These are phyloP conservation scores for Bimastos eiseni DNA, from an alignment of 2,888 invertebrate species.

Conservation along the genomic window DNA sequence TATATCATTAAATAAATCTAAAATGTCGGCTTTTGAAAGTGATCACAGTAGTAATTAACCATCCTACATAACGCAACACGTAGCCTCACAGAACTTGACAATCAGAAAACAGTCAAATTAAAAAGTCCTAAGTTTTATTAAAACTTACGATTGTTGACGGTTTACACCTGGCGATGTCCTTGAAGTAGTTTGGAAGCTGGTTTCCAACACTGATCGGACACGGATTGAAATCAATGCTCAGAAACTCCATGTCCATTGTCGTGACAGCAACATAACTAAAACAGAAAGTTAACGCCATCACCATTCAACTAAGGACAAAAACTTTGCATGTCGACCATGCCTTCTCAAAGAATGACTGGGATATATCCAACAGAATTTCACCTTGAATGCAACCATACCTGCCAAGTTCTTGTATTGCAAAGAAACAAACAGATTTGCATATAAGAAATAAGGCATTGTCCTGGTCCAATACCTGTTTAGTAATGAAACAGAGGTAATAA, in stretches of 20 bases:
- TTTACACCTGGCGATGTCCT: slow-evolving; percentile 87
- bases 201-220: slow-evolving; percentile 89
- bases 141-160: slow-evolving; percentile 56
- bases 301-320: not conserved
- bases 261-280: slow-evolving; percentile 75
- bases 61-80: not conserved
- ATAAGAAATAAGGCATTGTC: not conserved
- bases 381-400: not conserved
- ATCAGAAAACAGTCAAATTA: not conserved
- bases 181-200: slow-evolving; percentile 82
- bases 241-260: slow-evolving; percentile 93
- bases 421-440: not conserved
- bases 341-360: not conserved
- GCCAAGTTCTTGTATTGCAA: not conserved
- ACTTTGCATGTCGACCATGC: not conserved
- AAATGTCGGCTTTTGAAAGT: not conserved
- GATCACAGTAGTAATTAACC: not conserved
- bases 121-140: too few species aligned
- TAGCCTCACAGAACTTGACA: not conserved
- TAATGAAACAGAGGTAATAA: too few species aligned
- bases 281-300: not conserved
- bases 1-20: not conserved
- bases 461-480: not conserved
- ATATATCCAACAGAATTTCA: not conserved
- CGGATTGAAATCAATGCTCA: slow-evolving; percentile 94